phyloP scores from a whole-genome alignment of 2,888 invertebrate species.

The Sinodicranocentrus sp. region DNA sequence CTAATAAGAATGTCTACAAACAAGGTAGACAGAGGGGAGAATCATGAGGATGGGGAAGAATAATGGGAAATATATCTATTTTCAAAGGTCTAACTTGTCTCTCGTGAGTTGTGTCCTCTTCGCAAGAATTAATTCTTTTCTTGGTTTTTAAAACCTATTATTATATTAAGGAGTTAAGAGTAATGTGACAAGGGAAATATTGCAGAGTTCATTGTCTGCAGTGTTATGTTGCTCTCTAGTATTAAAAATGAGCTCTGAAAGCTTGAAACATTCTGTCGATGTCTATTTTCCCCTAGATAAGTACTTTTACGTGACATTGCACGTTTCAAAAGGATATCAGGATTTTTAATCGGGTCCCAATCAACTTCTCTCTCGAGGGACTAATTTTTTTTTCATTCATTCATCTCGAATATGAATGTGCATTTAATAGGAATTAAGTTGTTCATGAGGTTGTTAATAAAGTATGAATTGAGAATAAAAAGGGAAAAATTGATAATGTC shows the following conservation, averaged over 20 bases:
- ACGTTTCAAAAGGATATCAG: conserved; percentile 48
- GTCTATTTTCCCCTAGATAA: conserved; percentile 32
- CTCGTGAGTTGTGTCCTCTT: neutral
- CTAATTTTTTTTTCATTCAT: conserved; percentile 9
- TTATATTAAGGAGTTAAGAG: neutral
- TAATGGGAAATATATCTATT: conserved; percentile 3
- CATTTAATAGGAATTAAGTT: conserved; percentile 64
- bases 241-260: neutral
- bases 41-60: neutral
- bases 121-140: neutral
- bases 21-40: neutral
- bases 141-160: conserved; percentile 17
- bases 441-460: conserved; percentile 50
- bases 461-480: conserved; percentile 47
- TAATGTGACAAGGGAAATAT: conserved; percentile 16
- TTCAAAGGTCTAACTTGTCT: neutral
- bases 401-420: conserved; percentile 33
- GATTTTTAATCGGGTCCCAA: conserved; percentile 47
- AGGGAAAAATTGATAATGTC: neutral
- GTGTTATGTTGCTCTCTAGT: neutral
- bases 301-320: conserved; percentile 54
- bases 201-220: conserved; percentile 20
- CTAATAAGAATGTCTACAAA: too few relatives aligned
- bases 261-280: conserved; percentile 2
- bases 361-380: conserved; percentile 6